Percentiles rank a stretch among this genome's conserved stretches.
phyloP scores from a whole-genome alignment of 2,797 vertebrate species.

The Pseudochirops corinnae region DNA sequence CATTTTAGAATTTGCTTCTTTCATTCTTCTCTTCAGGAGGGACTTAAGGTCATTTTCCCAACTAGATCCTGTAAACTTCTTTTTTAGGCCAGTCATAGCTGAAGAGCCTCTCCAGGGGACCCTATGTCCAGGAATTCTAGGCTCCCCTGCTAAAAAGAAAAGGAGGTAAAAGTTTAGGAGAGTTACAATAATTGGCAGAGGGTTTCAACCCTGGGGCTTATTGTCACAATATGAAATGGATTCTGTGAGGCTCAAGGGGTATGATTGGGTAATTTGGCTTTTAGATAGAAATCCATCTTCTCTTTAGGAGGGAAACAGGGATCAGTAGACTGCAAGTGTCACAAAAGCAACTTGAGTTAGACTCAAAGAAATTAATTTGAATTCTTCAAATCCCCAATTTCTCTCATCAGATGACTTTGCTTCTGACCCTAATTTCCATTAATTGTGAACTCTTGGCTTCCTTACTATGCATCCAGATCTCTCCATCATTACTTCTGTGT shows the following conservation, averaged over 20 bases:
- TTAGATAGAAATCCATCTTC: not conserved
- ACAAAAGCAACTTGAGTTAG: not conserved
- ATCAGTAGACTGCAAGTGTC: not conserved
- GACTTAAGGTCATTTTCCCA: not conserved
- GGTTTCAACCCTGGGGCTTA: not conserved
- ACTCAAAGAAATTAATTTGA: not conserved
- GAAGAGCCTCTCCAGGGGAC: not conserved
- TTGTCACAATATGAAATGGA: not conserved
- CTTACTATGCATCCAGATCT: not conserved
- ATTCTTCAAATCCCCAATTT: not conserved
- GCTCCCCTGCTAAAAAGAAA: not conserved
- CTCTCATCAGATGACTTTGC: not conserved
- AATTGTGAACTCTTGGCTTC: not conserved
- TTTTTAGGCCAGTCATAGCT: not conserved
- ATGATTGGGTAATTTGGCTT: not conserved
- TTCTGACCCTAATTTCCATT: not conserved
- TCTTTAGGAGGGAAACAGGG: not conserved
- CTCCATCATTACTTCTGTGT: not conserved
- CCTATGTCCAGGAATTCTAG: not conserved
- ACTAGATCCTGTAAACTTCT: not conserved
- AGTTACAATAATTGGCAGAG: constrained; percentile 6
- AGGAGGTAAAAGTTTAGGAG: not conserved
- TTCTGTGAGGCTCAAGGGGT: not conserved
- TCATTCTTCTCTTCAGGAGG: constrained; percentile 9
- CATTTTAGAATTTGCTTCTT: constrained; percentile 4